phyloP scores from a whole-genome alignment of 1,140 invertebrate species.

The Dreissena rostriformis region DNA sequence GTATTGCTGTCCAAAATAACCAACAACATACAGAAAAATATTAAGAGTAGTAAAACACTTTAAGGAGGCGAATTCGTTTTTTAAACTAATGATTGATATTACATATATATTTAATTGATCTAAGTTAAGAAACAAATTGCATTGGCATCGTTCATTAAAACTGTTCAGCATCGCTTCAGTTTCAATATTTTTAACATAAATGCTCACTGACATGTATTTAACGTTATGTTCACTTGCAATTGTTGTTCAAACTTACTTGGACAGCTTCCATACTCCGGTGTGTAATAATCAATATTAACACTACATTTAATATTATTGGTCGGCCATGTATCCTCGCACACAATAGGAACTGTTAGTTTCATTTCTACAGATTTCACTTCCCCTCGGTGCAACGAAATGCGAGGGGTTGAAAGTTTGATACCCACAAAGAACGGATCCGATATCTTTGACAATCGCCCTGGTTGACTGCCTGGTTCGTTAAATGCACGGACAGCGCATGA shows the following conservation, averaged over 20 bases:
- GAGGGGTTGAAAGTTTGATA: slow-evolving; percentile 3
- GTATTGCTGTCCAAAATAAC: too few relatives aligned
- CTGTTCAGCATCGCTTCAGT: too few relatives aligned
- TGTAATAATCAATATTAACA: slow-evolving; percentile 1
- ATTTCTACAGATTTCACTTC: slow-evolving; percentile 32
- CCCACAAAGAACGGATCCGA: slow-evolving; percentile 20
- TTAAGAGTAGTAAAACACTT: too few relatives aligned
- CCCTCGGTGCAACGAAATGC: slow-evolving; percentile 3
- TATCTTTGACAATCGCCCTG: slow-evolving; percentile 1
- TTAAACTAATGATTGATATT: too few relatives aligned
- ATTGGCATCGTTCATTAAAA: too few relatives aligned
- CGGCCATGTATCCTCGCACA: neutral
- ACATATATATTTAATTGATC: too few relatives aligned
- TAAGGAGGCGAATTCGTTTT: neutral
- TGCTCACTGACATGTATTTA: too few relatives aligned
- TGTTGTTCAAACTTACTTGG: neutral
- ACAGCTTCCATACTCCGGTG: slow-evolving; percentile 13
- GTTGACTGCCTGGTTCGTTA: neutral
- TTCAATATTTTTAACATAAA: too few relatives aligned
- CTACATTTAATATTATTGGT: neutral
- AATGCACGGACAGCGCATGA: slow-evolving; percentile 22
- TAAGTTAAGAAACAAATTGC: too few relatives aligned
- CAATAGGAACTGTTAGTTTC: slow-evolving; percentile 7
- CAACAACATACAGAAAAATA: too few relatives aligned
- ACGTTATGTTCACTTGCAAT: too few relatives aligned